phyloP scores from a whole-genome alignment of 2,888 invertebrate genomes.

The Trypoxylon attenuatum region DNA sequence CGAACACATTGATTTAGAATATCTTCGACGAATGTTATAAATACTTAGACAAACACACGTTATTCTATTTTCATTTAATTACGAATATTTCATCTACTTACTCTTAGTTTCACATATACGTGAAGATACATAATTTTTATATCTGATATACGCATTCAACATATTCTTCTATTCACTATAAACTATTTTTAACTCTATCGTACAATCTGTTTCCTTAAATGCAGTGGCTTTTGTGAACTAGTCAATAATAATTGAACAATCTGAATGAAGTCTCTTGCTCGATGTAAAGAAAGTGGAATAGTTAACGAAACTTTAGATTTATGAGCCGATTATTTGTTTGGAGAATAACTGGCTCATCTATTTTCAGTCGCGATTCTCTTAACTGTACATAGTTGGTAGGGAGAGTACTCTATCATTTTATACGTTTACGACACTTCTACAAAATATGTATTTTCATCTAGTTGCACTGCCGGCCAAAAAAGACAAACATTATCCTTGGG shows the following conservation, averaged over 20 bases:
- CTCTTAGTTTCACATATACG: too few relatives aligned
- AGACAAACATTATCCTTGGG: constrained; percentile 51
- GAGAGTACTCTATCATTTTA: constrained; percentile 45
- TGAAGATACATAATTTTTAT: background rate
- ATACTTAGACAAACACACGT: too few relatives aligned
- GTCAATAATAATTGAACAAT: constrained; percentile 45
- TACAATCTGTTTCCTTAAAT: too few relatives aligned
- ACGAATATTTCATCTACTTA: background rate
- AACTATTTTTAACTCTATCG: too few relatives aligned
- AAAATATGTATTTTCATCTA: constrained; percentile 30
- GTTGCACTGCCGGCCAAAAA: constrained; percentile 9
- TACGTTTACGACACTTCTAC: constrained; percentile 48
- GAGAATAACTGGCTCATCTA: constrained; percentile 53
- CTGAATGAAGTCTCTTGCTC: constrained; percentile 35
- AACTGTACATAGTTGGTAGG: constrained; percentile 28
- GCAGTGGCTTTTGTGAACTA: too few relatives aligned
- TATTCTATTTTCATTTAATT: too few relatives aligned
- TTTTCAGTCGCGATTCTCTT: constrained; percentile 50
- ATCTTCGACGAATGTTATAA: too few relatives aligned
- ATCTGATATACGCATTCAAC: too few relatives aligned
- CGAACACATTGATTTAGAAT: too few relatives aligned
- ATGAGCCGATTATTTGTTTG: constrained; percentile 51
- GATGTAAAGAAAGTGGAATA: constrained; percentile 38
- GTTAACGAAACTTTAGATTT: constrained; percentile 44
- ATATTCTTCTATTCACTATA: too few relatives aligned